Percentiles rank a stretch among this genome's conserved stretches.
Evolutionary conservation across 37 sponge, comb jelly and placozoan genomes (phyloP).

Genomic region (Mnemiopsis leidyi): DNA sequence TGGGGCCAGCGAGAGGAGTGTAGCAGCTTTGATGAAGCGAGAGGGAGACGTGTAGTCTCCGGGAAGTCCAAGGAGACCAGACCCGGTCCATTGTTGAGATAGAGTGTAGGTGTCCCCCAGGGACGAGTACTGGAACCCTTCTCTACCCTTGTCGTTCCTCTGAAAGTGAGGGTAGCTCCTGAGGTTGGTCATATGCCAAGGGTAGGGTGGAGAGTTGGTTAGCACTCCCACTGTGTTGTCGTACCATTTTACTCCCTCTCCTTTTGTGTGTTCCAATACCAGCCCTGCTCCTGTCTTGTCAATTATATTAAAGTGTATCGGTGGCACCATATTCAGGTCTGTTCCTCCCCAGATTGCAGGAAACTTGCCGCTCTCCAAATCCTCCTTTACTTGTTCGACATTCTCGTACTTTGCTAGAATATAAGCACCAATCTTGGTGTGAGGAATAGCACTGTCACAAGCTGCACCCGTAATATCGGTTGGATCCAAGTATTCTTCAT

Average conservation of each 20-base stretch:
- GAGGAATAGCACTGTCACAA: neutral
- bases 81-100: neutral
- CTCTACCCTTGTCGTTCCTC: neutral
- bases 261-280: neutral
- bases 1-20: neutral
- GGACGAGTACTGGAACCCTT: neutral
- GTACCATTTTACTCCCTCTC: neutral
- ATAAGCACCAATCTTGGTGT: neutral
- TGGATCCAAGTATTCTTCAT: neutral
- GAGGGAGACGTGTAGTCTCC: neutral
- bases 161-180: neutral
- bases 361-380: neutral
- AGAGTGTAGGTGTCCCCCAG: neutral
- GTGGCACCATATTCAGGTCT: neutral
- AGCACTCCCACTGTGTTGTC: neutral
- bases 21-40: slow-evolving; percentile 3
- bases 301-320: neutral
- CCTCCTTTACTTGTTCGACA: neutral
- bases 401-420: neutral
- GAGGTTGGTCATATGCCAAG: slow-evolving; percentile 9
- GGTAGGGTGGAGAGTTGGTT: neutral
- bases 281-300: neutral
- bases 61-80: neutral
- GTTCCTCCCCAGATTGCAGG: neutral
- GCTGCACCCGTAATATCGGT: neutral